Evolutionary conservation across 2,113 vertebrate genomes (phyloP), one percentile per base, ranked within the genome.

Genomic region (Lathamus discolor): DNA sequence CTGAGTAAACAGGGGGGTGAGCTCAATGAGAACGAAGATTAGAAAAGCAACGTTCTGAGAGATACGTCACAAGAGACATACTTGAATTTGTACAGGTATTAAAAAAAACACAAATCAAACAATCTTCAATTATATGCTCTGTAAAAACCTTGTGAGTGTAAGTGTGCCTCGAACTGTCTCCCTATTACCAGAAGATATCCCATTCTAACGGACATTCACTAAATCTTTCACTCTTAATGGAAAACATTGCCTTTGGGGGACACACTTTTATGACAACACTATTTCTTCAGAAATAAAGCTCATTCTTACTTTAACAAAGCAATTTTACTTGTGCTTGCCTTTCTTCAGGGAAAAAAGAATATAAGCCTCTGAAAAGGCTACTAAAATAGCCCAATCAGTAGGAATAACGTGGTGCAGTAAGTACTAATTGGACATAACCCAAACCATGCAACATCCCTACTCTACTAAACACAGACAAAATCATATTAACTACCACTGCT

Each of bases 241-340:
- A 97, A 97, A 98, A 95, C 5, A 33, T 17, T 97, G 93, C 97
- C 96, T 97, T 88, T 94, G 96, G 95, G 96, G 95, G 69, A 77
- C 33, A 67, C 29, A 43, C 59, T 96, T 96, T 95, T 94, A 94
- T 92, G 87, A 96, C 55, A 96, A 52, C 61, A 51, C n/a, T 69
- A 84, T 92, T 95, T 97, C 85, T 95, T 96, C 95, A 95, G 92
- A 95, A 96, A 96, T 93, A 97, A 86, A 93, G 33, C 59, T 95
- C 94, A 81, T 95, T 97, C 85, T 97, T 97, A 94, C 90, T 97
- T 97, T 93, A 97, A 97, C 85, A 96, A 97, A 97, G 84, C 73
- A 73, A 92, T 94, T 96, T 86, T 88, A 92, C 88, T 96, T 93
- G 74, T 73, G 55, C 78, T 55, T 86, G 54, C 8, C 75, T 97